Conservation (phyloP, 2,113 vertebrate species). For the Ophthalmolycus amberensis region DNA sequence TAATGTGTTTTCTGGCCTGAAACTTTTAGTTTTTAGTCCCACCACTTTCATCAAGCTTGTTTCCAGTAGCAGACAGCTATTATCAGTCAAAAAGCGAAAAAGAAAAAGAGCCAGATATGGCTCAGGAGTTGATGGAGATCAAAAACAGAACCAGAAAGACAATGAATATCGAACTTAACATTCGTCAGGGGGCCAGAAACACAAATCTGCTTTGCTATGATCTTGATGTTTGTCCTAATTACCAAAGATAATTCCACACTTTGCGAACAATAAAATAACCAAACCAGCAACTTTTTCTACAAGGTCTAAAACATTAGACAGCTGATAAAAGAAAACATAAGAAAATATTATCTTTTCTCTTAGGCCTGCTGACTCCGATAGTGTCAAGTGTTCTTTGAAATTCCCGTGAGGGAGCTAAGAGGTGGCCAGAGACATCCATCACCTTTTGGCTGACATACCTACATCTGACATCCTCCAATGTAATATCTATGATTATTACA, state of each 20-base stretch:
- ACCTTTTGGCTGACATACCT: constrained; percentile 55
- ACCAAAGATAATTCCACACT: neutral
- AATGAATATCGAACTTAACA: neutral
- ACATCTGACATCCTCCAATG: no score
- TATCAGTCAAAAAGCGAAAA: neutral
- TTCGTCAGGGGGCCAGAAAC: neutral
- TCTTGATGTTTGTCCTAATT: neutral
- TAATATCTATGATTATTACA: no score
- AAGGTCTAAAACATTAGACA: neutral
- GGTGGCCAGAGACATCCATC: constrained; percentile 67
- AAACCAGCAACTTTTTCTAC: neutral
- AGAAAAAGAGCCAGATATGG: neutral
- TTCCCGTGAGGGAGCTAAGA: constrained; percentile 46
- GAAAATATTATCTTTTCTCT: constrained; percentile 49
- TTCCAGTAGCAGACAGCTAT: neutral
- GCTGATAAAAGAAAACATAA: constrained; percentile 34
- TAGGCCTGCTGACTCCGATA: constrained; percentile 58
- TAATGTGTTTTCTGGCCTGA: neutral
- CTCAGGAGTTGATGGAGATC: neutral
- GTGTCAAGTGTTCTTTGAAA: constrained; percentile 66
- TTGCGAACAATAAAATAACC: neutral
- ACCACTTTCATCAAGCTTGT: neutral
- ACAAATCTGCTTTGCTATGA: neutral
- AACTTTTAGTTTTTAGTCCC: neutral
- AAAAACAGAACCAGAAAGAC: neutral